These are phyloP conservation scores for Tholera decimalis DNA, from an alignment of 2,888 invertebrate genomes.

Conservation along the genomic window DNA sequence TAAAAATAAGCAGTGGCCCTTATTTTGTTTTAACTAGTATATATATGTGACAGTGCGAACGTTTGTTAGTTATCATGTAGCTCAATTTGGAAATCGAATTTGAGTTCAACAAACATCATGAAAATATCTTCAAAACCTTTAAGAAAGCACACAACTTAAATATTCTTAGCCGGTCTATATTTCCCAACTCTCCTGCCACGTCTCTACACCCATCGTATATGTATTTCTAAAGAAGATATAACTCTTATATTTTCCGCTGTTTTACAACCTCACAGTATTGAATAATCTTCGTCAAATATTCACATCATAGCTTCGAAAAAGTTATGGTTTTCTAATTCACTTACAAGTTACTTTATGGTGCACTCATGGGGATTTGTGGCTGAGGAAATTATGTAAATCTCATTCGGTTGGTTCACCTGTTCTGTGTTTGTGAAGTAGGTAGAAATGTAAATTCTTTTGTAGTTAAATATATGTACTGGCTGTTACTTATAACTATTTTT, in stretches of 20 bases:
- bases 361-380: slow-evolving; percentile 39
- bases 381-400: slow-evolving; percentile 35
- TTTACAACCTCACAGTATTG: slow-evolving; percentile 68
- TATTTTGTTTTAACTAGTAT: too few species aligned
- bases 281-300: slow-evolving; percentile 72
- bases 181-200: slow-evolving; percentile 10
- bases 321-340: slow-evolving; percentile 61
- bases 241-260: slow-evolving; percentile 70
- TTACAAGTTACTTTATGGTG: slow-evolving; percentile 49
- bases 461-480: background rate
- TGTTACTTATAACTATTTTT: background rate
- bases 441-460: slow-evolving; percentile 4
- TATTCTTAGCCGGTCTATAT: background rate
- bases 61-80: too few species aligned
- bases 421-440: background rate
- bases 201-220: slow-evolving; percentile 40
- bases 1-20: too few species aligned
- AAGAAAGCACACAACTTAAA: background rate
- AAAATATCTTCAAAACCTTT: background rate
- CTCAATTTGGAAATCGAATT: too few species aligned
- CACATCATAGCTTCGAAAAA: slow-evolving; percentile 59
- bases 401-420: slow-evolving; percentile 25
- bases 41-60: too few species aligned
- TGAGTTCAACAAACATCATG: background rate
- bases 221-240: slow-evolving; percentile 65